These are phyloP conservation scores for Bubo scandiacus DNA, from an alignment of 2,113 vertebrate species.

Conservation along the genomic window DNA sequence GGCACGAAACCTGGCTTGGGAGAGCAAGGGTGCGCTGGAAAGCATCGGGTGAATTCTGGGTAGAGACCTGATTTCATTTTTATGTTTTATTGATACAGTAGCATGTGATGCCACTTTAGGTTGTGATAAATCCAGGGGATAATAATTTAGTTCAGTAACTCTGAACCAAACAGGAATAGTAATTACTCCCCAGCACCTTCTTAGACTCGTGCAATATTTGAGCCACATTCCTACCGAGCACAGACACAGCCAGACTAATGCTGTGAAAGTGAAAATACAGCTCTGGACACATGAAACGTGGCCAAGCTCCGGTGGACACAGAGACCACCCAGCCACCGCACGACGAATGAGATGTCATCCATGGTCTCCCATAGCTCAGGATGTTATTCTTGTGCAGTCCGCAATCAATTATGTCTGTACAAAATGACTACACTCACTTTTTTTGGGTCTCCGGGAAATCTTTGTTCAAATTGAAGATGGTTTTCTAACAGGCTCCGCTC, in stretches of 20 bases:
- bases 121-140: not conserved
- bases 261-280: constrained; percentile 1
- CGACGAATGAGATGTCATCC: constrained; percentile 64
- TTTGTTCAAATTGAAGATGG: constrained; percentile 64
- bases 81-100: not conserved
- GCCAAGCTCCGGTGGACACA: not conserved
- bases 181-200: not conserved
- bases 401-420: constrained; percentile 61
- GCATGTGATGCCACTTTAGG: not conserved
- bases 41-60: not conserved
- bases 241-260: not conserved
- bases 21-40: not conserved
- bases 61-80: not conserved
- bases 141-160: not conserved
- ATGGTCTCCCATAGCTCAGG: constrained; percentile 41
- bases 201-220: not conserved
- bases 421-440: constrained; percentile 49
- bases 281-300: constrained; percentile 15
- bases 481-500: constrained; percentile 64
- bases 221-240: not conserved
- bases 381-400: constrained; percentile 55
- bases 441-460: constrained; percentile 57
- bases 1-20: not conserved
- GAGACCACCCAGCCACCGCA: constrained; percentile 42
- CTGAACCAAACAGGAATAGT: not conserved